phyloP scores from a whole-genome alignment of 2,113 vertebrate species.

The Proteles cristata region DNA sequence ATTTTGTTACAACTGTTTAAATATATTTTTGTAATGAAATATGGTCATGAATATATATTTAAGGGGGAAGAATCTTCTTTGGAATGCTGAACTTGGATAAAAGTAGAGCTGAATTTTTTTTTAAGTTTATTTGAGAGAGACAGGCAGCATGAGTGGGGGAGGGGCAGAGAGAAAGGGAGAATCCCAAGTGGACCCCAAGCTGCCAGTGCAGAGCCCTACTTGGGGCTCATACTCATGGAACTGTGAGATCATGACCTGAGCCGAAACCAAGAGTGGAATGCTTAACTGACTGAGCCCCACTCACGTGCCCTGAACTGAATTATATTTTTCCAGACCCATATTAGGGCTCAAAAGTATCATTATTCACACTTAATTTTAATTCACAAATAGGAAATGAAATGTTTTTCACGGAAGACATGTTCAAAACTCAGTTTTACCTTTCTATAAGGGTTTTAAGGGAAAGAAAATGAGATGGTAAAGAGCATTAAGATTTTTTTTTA shows the following conservation, averaged over 20 bases:
- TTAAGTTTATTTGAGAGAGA: too few species aligned
- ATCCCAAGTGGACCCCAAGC: too few species aligned
- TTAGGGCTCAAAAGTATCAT: not conserved
- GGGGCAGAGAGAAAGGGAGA: too few species aligned
- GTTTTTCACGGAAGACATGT: not conserved
- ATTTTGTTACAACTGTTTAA: constrained; percentile 21
- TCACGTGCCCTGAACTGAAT: too few species aligned
- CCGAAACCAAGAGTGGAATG: too few species aligned
- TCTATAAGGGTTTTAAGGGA: not conserved
- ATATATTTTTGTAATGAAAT: not conserved
- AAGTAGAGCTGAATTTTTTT: not conserved
- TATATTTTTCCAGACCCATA: not conserved
- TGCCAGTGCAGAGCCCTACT: too few species aligned
- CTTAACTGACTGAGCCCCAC: too few species aligned
- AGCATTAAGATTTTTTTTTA: not conserved
- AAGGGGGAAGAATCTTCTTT: constrained; percentile 15
- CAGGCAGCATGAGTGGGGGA: too few species aligned
- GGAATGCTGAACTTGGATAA: not conserved
- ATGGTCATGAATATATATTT: not conserved
- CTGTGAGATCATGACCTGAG: too few species aligned
- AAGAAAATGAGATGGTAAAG: not conserved
- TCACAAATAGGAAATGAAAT: not conserved
- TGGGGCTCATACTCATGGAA: too few species aligned
- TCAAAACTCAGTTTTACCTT: not conserved
- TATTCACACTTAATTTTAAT: constrained; percentile 5